A percentile compares a stretch with the other conserved stretches of the same genome.
Conservation (phyloP, 2,888 invertebrate species). For the Pristionchus exspectatus region DNA sequence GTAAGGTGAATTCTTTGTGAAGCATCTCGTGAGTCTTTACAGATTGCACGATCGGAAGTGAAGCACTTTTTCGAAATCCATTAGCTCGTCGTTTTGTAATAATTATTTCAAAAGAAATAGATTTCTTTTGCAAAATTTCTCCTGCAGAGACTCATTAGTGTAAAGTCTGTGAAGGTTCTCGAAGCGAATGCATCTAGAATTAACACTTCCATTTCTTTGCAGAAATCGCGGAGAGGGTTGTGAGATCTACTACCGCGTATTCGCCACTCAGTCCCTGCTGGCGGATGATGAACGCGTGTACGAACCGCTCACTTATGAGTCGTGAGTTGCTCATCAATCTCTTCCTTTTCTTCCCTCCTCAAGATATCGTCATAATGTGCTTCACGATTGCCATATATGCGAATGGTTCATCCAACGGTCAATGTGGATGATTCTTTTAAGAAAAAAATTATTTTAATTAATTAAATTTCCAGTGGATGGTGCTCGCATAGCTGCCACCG, state of each 20-base stretch:
- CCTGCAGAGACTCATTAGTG: no score
- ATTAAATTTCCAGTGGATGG: neutral
- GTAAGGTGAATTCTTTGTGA: no score
- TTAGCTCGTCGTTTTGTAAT: neutral
- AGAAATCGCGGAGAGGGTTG: neutral
- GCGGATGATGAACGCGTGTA: neutral
- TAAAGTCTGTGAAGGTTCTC: no score
- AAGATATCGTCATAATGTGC: neutral
- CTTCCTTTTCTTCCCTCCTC: neutral
- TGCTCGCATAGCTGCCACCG: neutral
- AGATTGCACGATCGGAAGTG: no score
- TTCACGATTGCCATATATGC: neutral
- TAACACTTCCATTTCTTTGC: neutral
- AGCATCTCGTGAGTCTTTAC: no score
- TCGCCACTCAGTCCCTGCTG: neutral
- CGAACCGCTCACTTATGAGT: constrained; percentile 33
- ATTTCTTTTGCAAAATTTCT: no score
- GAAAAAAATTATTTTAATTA: neutral
- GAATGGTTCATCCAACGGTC: no score
- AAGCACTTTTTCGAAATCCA: neutral
- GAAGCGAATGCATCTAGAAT: no score
- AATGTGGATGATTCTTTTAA: neutral
- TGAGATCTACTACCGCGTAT: neutral
- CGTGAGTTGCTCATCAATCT: neutral
- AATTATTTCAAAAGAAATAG: neutral